phyloP scores from a whole-genome alignment of 2,888 invertebrate species.

The Harmothoe impar region DNA sequence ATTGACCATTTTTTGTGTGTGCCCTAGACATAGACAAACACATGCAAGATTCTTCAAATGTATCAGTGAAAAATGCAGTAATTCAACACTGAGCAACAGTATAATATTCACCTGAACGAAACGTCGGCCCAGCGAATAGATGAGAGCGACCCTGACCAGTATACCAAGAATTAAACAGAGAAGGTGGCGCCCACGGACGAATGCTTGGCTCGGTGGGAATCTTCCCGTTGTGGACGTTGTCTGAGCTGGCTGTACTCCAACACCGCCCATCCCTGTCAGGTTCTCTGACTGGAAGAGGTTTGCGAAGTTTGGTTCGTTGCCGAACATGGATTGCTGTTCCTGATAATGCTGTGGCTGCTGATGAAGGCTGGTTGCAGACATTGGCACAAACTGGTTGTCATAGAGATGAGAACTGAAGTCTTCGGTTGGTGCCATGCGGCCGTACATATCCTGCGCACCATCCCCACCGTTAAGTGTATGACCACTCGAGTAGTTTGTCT shows the following conservation, averaged over 20 bases:
- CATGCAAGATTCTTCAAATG: no score
- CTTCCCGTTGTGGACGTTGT: neutral
- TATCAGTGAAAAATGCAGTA: no score
- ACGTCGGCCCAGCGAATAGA: conserved; percentile 52
- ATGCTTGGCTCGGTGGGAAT: neutral
- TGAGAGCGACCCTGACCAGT: conserved; percentile 39
- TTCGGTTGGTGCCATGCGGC: neutral
- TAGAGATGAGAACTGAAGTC: neutral
- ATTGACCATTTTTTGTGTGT: no score
- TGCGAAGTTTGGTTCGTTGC: neutral
- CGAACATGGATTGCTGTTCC: neutral
- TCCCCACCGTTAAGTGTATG: neutral
- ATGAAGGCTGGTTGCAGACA: neutral
- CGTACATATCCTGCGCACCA: neutral
- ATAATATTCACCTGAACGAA: conserved; percentile 35
- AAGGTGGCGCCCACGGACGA: neutral
- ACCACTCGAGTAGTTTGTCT: neutral
- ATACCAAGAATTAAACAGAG: neutral
- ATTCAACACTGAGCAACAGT: no score
- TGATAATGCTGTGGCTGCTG: neutral
- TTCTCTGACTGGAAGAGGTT: conserved; percentile 4
- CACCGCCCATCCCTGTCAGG: neutral
- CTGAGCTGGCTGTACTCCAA: neutral
- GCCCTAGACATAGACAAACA: no score
- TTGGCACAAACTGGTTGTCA: conserved; percentile 12